Evolutionary conservation across 2,888 invertebrate species (phyloP).

Genomic region (Nomada fucata): DNA sequence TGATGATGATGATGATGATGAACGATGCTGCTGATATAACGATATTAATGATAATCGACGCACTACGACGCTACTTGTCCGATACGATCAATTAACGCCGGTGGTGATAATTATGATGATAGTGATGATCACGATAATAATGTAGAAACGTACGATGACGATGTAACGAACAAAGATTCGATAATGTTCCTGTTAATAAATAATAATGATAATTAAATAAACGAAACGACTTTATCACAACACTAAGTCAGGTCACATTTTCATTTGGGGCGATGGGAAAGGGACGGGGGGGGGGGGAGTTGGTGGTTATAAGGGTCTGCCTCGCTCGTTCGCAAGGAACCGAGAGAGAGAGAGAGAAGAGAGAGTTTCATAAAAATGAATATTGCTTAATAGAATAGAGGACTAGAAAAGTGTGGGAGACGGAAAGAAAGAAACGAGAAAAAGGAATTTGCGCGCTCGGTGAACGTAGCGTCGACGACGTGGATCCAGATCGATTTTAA

Average conservation of each 20-base stretch:
- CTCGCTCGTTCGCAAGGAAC: conserved; percentile 45
- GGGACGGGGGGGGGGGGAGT: no score
- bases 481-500: conserved; percentile 39
- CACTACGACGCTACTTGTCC: conserved; percentile 58
- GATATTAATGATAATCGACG: conserved; percentile 44
- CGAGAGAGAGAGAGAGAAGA: background rate
- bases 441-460: conserved; percentile 1
- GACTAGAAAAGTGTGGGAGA: background rate
- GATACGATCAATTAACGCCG: conserved; percentile 68
- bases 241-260: conserved; percentile 77
- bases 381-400: background rate
- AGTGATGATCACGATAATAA: conserved; percentile 67
- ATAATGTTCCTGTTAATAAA: conserved; percentile 84
- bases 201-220: conserved; percentile 76
- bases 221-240: conserved; percentile 73
- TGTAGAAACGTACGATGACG: conserved; percentile 69
- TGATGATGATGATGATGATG: conserved; percentile 67
- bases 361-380: background rate
- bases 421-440: background rate
- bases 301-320: background rate
- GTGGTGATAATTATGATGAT: conserved; percentile 65
- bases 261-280: conserved; percentile 40
- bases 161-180: conserved; percentile 82
- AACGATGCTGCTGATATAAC: conserved; percentile 52
- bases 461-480: conserved; percentile 25